A percentile compares a stretch with the other conserved stretches of the same genome.
Conservation (phyloP, 1,140 invertebrate genomes). For the Drosophila bocqueti region DNA sequence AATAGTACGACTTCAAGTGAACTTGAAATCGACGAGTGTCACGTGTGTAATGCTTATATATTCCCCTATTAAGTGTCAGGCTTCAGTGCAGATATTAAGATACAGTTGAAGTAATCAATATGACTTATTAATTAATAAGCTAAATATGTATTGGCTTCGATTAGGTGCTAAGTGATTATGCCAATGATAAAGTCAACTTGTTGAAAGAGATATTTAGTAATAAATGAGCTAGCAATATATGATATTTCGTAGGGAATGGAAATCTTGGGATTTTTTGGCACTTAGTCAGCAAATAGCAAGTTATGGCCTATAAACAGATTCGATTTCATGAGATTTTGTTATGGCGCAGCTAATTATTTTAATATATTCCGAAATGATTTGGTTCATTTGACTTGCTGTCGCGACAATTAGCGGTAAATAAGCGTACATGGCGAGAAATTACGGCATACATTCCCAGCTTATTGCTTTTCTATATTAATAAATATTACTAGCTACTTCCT, state of each 20-base stretch:
- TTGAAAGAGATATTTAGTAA: slow-evolving; percentile 7
- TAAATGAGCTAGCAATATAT: not conserved
- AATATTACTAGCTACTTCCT: not conserved
- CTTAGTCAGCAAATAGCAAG: not conserved
- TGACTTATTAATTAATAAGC: slow-evolving; percentile 5
- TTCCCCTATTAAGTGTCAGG: not conserved
- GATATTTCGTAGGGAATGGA: slow-evolving; percentile 1
- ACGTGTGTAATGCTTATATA: slow-evolving; percentile 18
- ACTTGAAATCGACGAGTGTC: slow-evolving; percentile 50
- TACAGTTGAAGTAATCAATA: slow-evolving; percentile 2
- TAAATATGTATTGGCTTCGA: not conserved
- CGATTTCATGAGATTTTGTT: slow-evolving; percentile 1
- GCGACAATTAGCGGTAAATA: not conserved
- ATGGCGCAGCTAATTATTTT: not conserved
- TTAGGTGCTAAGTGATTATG: slow-evolving; percentile 3
- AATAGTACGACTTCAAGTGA: slow-evolving; percentile 39
- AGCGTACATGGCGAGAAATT: not conserved
- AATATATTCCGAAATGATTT: slow-evolving; percentile 2
- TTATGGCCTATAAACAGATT: not conserved
- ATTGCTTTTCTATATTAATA: not conserved
- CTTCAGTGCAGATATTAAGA: not conserved
- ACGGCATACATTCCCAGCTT: not conserved
- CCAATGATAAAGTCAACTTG: slow-evolving; percentile 10
- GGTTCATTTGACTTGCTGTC: not conserved
- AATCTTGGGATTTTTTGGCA: slow-evolving; percentile 12